phyloP scores from a whole-genome alignment of 2,797 vertebrate species.

The Alauda arvensis region DNA sequence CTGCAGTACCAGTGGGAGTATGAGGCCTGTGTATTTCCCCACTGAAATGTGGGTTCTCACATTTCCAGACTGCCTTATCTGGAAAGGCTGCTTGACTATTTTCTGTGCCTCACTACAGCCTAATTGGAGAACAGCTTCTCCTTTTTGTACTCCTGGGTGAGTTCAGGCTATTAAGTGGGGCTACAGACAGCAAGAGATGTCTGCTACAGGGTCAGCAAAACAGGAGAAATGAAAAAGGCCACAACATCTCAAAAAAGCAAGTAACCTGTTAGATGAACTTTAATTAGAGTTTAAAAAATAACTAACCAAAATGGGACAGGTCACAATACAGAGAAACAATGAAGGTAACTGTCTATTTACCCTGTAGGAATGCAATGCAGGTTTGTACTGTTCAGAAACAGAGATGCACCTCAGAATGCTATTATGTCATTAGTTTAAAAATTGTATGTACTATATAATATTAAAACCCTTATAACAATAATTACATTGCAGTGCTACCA shows the following conservation, averaged over 20 bases:
- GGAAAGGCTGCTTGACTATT: not conserved
- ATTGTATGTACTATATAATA: not conserved
- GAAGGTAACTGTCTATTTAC: not conserved
- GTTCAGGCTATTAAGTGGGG: not conserved
- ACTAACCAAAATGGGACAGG: not conserved
- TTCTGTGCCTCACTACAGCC: not conserved
- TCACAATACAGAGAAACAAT: not conserved
- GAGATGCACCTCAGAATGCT: not conserved
- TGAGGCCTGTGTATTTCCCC: not conserved
- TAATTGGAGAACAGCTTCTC: not conserved
- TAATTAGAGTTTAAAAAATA: not conserved
- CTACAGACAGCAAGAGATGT: not conserved
- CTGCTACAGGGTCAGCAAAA: not conserved
- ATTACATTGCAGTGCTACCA: not conserved
- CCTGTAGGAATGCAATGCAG: not conserved
- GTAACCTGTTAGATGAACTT: not conserved
- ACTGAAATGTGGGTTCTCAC: not conserved
- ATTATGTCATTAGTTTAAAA: not conserved
- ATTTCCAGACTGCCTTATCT: not conserved
- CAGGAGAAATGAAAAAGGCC: not conserved
- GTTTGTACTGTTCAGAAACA: not conserved
- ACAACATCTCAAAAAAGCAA: not conserved
- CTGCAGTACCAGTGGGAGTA: rapidly evolving
- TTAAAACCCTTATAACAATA: not conserved
- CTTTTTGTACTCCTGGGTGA: not conserved